Evolutionary conservation across 1,140 invertebrate genomes (phyloP).

Genomic region (Neotoxoptera formosana): DNA sequence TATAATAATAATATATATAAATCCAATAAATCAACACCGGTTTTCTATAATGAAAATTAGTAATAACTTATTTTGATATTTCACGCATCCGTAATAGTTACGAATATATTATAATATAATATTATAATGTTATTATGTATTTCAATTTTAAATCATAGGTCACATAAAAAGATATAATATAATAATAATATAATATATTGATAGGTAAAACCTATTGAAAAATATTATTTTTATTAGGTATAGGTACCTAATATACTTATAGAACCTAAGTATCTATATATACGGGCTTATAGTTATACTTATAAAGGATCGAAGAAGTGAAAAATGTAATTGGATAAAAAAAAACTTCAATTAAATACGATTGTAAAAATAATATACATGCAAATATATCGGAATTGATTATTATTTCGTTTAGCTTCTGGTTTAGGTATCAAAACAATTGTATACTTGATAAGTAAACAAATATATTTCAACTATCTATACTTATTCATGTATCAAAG

Average conservation of each 20-base stretch:
- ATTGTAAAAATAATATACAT: not conserved
- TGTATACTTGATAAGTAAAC: not conserved
- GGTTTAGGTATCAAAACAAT: not conserved
- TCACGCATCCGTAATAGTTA: not conserved
- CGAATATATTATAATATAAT: not conserved
- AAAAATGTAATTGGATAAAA: not conserved
- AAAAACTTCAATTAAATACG: not conserved
- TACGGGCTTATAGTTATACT: not conserved
- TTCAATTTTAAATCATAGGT: not conserved
- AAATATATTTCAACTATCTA: not conserved
- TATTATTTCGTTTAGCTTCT: not conserved
- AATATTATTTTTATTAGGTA: not conserved
- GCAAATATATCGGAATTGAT: not conserved
- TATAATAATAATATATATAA: conserved; percentile 21
- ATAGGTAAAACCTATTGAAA: not conserved
- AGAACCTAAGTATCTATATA: not conserved
- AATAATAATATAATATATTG: not conserved
- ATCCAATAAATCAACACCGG: conserved; percentile 22
- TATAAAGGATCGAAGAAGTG: not conserved
- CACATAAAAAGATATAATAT: not conserved
- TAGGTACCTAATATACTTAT: no score
- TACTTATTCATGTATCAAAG: not conserved
- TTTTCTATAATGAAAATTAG: not conserved
- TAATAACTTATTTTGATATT: conserved; percentile 13
- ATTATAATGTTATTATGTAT: not conserved